These are phyloP conservation scores for Platycercus adscitus DNA, from an alignment of 2,113 vertebrate genomes.

Conservation along the genomic window DNA sequence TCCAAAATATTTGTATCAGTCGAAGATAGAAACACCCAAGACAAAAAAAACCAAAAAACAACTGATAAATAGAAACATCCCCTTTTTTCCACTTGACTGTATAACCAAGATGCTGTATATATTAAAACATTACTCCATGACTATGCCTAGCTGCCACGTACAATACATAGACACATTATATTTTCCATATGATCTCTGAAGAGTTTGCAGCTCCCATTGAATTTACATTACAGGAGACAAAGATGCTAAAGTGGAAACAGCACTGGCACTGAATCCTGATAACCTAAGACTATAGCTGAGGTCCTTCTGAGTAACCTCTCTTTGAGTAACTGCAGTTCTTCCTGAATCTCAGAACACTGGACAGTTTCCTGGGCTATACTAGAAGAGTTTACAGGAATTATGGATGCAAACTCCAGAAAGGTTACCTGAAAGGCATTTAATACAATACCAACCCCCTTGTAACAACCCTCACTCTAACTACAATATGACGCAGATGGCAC, in stretches of 20 bases:
- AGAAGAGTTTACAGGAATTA: neutral
- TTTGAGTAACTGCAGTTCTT: neutral
- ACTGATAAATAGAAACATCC: constrained; percentile 64
- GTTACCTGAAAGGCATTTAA: neutral
- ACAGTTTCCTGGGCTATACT: neutral
- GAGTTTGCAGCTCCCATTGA: neutral
- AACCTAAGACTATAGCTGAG: neutral
- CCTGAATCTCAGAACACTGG: neutral
- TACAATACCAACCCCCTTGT: neutral
- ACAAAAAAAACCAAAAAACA: constrained; percentile 36
- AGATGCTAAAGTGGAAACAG: constrained; percentile 4
- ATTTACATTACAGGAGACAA: constrained; percentile 27
- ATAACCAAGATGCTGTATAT: constrained; percentile 36
- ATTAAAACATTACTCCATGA: constrained; percentile 38
- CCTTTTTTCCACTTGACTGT: constrained; percentile 43
- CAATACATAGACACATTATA: neutral
- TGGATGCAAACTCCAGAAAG: neutral
- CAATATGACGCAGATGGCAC: neutral
- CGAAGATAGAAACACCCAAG: constrained; percentile 68
- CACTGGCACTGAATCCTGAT: neutral
- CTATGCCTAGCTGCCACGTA: constrained; percentile 22
- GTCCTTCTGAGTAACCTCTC: neutral
- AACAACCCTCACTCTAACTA: neutral
- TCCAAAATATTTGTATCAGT: constrained; percentile 78
- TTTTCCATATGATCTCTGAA: constrained; percentile 32